Evolutionary conservation across 2,888 invertebrate species (phyloP).

Genomic region (Lamellibrachia columna): DNA sequence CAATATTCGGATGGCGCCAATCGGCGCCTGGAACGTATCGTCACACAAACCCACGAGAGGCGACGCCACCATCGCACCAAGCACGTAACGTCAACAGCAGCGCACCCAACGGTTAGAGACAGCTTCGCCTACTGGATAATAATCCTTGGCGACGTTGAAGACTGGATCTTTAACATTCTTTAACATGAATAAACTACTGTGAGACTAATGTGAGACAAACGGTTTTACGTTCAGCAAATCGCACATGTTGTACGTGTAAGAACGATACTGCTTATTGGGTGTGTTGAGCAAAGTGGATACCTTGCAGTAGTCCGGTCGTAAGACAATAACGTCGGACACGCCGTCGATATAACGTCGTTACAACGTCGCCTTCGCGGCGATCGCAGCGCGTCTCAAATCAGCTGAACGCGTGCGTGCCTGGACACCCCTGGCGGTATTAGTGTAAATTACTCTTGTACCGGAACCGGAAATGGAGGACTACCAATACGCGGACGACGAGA

Average conservation of each 20-base stretch:
- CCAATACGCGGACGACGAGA: background rate
- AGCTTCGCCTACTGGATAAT: background rate
- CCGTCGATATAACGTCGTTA: background rate
- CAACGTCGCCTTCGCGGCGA: background rate
- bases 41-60: background rate
- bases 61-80: background rate
- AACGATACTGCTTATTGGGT: background rate
- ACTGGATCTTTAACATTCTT: background rate
- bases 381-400: background rate
- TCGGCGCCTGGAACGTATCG: background rate
- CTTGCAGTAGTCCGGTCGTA: background rate
- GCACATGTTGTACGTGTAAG: background rate
- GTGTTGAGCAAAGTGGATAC: background rate
- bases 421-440: background rate
- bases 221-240: background rate
- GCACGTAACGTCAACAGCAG: constrained; percentile 2
- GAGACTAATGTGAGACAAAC: background rate
- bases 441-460: background rate
- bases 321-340: background rate
- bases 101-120: background rate
- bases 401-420: background rate
- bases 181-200: background rate
- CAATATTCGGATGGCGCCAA: background rate
- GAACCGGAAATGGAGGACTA: background rate
- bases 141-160: too few relatives aligned